Evolutionary conservation across 2,113 vertebrate genomes (phyloP), one percentile per base, ranked within the genome.

Genomic region (Tringa solitaria): DNA sequence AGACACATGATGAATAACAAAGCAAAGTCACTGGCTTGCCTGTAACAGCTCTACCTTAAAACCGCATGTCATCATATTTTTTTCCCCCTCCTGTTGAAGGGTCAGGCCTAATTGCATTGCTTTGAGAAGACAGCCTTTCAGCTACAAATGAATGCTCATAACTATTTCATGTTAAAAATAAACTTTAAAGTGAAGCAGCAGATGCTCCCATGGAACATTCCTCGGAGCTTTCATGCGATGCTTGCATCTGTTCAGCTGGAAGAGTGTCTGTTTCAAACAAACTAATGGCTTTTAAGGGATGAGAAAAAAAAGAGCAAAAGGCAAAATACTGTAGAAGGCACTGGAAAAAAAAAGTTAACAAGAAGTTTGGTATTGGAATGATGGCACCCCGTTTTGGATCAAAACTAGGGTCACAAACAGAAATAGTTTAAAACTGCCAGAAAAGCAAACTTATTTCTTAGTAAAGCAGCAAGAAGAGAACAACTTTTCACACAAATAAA

Each of bases 131-230:
- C 67, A 83, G 41, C 8, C n/a, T 90, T 95, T 91, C 82, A 80
- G n/a, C 54, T 85, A 65, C 74, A 93, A 95, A 93, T 83, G 50
- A 90, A 76, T 1, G 0, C 59, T 88, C 17, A 24, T 28, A 90
- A 80, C 41, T 67, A 69, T 69, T 94, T 90, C 17, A 76, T 79
- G 78, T 83, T 93, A 91, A 95, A 96, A 94, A 94, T 83, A 94
- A 93, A 79, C 84, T 90, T 93, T 83, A 54, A 90, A 95, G 84
- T 8, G 14, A 93, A 86, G 82, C 41, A 80, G 67, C 90, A 97
- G 91, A 96, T 93, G 90, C 82, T 94, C 51, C 78, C 59, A 35
- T 80, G 67, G 87, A 96, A 90, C 75, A 95, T 93, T 94, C 72
- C 50, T 65, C 4, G 3, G 54, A 68, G 90, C 85, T 92, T 93